Evolutionary conservation across 2,113 vertebrate genomes (phyloP), one percentile per base, ranked within the genome.

Genomic region (Amblyornis subalaris): DNA sequence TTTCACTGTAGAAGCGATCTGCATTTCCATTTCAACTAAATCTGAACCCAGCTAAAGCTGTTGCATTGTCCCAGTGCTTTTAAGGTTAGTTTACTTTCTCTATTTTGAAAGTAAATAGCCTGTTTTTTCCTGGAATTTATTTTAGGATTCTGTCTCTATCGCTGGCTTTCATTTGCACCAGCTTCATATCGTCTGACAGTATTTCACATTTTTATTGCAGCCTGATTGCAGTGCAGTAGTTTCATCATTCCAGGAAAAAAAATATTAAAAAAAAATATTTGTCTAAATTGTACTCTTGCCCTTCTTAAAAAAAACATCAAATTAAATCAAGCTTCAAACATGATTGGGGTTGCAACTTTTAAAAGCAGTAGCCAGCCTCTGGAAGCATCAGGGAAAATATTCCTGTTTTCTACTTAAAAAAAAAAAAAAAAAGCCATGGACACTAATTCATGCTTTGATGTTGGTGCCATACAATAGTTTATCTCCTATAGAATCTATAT

Each of bases 71-170:
- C 28, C 5, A 29, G 31, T 13, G 38, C n/a, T 85, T 78, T 24
- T 45, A 74, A 89, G 25, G 47, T 50, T 79, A 91, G 38, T 62
- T 77, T 78, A 80, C 84, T 90, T 69, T n/a, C 74, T 70, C 19
- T 67, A 51, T 93, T 94, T 88, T 93, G 95, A 91, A 96, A 96
- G 93, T 88, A 94, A 97, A 96, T 91, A 95, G 90, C 85, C 71
- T 94, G 76, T 57, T 93, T 89, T 36, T 85, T 51, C 84, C 78
- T 85, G 29, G 69, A 86, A 93, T 92, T 96, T 95, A 71, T 93
- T 93, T 89, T 54, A 85, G 87, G 85, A 93, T 95, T 93, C 89
- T 17, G 23, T 88, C 73, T 85, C 74, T 91, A 86, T 96, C 36
- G 2, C 90, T 93, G 92, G 91, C 86, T 97, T 97, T 96, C 72